phyloP scores from a whole-genome alignment of 1,140 invertebrate species.

The Periplaneta americana region DNA sequence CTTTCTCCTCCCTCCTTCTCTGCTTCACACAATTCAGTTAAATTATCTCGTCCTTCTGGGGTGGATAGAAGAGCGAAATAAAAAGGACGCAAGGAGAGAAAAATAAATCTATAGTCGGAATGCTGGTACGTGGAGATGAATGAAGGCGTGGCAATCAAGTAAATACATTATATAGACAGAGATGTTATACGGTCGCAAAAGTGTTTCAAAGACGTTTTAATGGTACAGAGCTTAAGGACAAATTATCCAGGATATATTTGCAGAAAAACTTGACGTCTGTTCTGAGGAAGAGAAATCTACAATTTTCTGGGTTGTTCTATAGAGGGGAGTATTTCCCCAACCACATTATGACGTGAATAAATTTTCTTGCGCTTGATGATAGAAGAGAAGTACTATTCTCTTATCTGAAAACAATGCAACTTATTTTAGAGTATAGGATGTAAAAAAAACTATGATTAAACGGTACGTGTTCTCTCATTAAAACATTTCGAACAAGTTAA shows the following conservation, averaged over 20 bases:
- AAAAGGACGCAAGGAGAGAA: constrained; percentile 6
- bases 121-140: background rate
- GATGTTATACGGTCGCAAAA: background rate
- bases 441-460: too few species aligned
- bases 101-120: background rate
- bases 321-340: too few species aligned
- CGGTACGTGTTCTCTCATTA: too few species aligned
- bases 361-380: too few species aligned
- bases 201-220: background rate
- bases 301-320: too few species aligned
- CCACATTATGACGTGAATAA: too few species aligned
- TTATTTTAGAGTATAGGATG: too few species aligned
- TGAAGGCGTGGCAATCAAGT: background rate
- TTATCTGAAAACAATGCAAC: too few species aligned
- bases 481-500: too few species aligned
- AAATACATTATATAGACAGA: background rate
- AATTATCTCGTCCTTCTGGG: constrained; percentile 12
- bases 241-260: background rate
- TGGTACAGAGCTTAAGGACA: background rate
- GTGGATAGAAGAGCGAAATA: constrained; percentile 3
- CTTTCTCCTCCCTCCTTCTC: background rate
- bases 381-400: too few species aligned
- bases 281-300: too few species aligned
- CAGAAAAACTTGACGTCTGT: background rate
- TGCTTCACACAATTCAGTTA: constrained; percentile 13